Evolutionary conservation across 1,140 invertebrate genomes (phyloP), one percentile per base, ranked within the genome.

Genomic region (Bombus superbus): DNA sequence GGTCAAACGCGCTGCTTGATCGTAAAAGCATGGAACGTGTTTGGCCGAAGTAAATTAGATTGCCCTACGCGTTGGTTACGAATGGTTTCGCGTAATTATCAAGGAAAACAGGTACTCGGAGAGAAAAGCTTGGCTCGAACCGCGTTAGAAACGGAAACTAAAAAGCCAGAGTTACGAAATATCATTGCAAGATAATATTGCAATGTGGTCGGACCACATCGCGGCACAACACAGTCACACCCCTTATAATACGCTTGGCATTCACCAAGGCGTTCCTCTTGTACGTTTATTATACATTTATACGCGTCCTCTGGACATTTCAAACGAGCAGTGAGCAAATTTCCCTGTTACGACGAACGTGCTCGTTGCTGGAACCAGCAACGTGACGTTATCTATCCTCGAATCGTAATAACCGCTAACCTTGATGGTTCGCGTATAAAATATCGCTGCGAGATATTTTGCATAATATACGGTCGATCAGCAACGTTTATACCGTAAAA

Each of bases 191-290:
- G 83, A 80, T 80, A 85, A 80, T 80, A 44, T 71, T 80, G 83
- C 83, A 85, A 85, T 80, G 83, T 28, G 83, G 83, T 85, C 83
- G 28, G 42, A 85, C 83, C 66, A 68, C 83, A 85, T 85, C 76
- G 76, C 77, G 77, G 47, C 77, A 42, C 83, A 79, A 84, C 69
- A 53, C 47, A 35, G 83, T n/a, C 83, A 71, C 85, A 83, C 80
- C 80, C 81, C 44, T 11, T 75, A 44, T 59, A 82, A 82, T 69
- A 64, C 62, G 72, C 44, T 47, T 71, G 40, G 40, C 57, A 64
- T 81, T 84, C 59, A 9, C 69, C 53, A n/a, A 57, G 79, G 40
- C 42, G 32, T 22, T 42, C 32, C 74, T 74, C 75, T 68, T 35
- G 28, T 15, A n/a, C 5, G 2, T 64, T n/a, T 66, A 66, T 32